Evolutionary conservation across 2,113 vertebrate genomes (phyloP), one percentile per base, ranked within the genome.

Genomic region (Scopus umbretta): DNA sequence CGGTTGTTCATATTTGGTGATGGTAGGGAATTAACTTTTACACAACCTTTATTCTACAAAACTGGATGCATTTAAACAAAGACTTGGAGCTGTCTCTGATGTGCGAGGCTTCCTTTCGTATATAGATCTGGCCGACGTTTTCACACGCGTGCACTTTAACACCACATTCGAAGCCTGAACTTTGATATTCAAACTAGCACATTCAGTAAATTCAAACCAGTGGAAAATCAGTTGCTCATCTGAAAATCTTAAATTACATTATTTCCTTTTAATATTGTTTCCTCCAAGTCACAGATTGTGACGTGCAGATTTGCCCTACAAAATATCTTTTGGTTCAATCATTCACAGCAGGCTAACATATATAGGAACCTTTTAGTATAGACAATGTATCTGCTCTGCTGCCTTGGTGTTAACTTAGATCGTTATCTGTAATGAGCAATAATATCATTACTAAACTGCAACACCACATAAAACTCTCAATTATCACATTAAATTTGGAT

Each of bases 401-500:
- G 65, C 89, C 66, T 84, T 11, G 2, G 63, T 90, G 76, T 67
- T 92, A 90, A 93, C 96, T 95, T 91, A 61, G 82, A 93, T 89
- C 61, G 72, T 97, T 95, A 97, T 76, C 90, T 82, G 34, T 90
- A 95, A 91, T 82, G 76, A 97, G 71, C 30, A 86, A 93, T 83
- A 94, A 85, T 92, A 91, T 62, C 80, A 94, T 90, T 89, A 80
- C 85, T 92, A 96, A 93, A 93, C 83, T 94, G 58, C 56, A 90
- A 50, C 50, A 83, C 38, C 55, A 80, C 62, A 88, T 73, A 97
- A 93, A 97, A 95, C 75, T 92, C 93, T 91, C 79, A 87, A 63
- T 96, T 91, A 97, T 74, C 67, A 84, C 70, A 88, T 94, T 91
- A 96, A 80, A 96, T 87, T 93, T 67, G 53, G 76, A 92, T 96